Percentiles rank a stretch among this genome's conserved stretches.
phyloP scores from a whole-genome alignment of 2,113 vertebrate genomes.

The Dendrocopos noguchii region DNA sequence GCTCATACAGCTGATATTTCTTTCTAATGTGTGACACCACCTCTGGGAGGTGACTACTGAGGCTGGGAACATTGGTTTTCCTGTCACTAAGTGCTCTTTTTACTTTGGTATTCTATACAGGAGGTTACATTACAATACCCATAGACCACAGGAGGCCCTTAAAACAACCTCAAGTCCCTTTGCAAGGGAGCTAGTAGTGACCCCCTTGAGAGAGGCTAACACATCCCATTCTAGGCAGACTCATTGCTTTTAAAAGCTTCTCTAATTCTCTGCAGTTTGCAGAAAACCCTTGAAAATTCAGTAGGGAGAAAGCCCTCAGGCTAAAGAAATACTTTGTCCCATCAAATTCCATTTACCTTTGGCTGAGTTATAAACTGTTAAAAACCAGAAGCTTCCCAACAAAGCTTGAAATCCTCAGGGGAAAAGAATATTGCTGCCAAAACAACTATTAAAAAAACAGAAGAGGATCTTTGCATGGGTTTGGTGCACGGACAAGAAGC shows the following conservation, averaged over 20 bases:
- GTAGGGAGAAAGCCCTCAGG: not conserved
- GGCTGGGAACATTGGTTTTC: not conserved
- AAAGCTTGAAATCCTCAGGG: not conserved
- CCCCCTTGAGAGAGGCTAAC: not conserved
- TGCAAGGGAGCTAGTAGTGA: not conserved
- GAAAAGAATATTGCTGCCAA: not conserved
- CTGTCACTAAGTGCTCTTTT: not conserved
- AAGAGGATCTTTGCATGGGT: fast-evolving
- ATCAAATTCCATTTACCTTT: conserved; percentile 11
- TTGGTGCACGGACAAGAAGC: not conserved
- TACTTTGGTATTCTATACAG: not conserved
- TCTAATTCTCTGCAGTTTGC: not conserved
- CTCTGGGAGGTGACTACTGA: not conserved
- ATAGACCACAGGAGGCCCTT: not conserved
- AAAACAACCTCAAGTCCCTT: not conserved
- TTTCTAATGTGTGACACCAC: not conserved
- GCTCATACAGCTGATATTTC: not conserved
- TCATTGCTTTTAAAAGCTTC: not conserved
- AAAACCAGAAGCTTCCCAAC: not conserved
- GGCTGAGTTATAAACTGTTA: not conserved
- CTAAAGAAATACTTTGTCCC: conserved; percentile 9
- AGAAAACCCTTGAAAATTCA: not conserved
- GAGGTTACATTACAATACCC: not conserved
- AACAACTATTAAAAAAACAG: not conserved
- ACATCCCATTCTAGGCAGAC: not conserved